These are phyloP conservation scores for Dermatemys mawii DNA, from an alignment of 2,113 vertebrate species.

Conservation along the genomic window DNA sequence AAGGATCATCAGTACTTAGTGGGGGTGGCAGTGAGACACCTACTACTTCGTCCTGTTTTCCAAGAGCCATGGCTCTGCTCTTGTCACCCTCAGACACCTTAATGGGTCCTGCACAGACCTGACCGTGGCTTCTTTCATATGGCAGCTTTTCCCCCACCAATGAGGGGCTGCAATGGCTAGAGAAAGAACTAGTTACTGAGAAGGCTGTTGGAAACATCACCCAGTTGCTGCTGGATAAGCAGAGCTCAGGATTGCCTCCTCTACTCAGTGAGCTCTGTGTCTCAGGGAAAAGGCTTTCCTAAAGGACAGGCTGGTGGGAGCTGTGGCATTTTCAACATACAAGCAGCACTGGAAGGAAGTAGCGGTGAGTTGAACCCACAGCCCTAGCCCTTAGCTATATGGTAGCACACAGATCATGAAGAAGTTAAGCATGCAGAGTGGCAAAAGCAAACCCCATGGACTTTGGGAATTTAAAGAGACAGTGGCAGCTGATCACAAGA, in stretches of 20 bases:
- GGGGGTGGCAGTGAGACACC: neutral
- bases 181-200: neutral
- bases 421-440: neutral
- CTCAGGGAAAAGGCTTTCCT: neutral
- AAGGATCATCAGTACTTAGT: neutral
- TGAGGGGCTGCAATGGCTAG: neutral
- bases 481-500: neutral
- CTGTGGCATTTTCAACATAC: neutral
- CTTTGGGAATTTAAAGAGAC: neutral
- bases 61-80: neutral
- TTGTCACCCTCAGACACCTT: neutral
- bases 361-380: neutral
- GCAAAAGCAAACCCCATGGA: neutral
- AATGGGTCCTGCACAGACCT: neutral
- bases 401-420: too few species aligned
- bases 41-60: neutral
- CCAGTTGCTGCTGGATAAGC: neutral
- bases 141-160: neutral
- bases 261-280: neutral
- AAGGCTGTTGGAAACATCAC: neutral
- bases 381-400: neutral
- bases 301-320: neutral
- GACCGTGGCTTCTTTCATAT: neutral
- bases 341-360: neutral
- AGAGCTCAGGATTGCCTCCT: neutral